Conservation (phyloP, 2,113 vertebrate genomes). For the Oryctolagus cuniculus region mOryCun1.1 NC_091448.1:65632501-65633000, state of each 20-base stretch:
- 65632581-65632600: not conserved
- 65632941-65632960: not conserved
- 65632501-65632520: too few relatives aligned
- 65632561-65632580: not conserved
- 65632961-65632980: not conserved
- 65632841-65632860: not conserved
- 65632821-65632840: not conserved
- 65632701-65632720: not conserved
- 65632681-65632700: not conserved
- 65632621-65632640: not conserved
- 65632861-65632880: not conserved
- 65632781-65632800: not conserved
- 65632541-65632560: not conserved
- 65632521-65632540: not conserved
- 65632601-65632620: not conserved
- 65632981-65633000: too few relatives aligned
- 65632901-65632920: not conserved
- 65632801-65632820: not conserved
- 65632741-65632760: not conserved
- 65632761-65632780: not conserved
- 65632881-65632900: not conserved
- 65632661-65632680: not conserved
- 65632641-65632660: not conserved
- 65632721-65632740: too few relatives aligned
- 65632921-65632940: not conserved